Evolutionary conservation across 2,797 vertebrate genomes (phyloP).

Genomic region (Acrossocheilus fasciatus): DNA sequence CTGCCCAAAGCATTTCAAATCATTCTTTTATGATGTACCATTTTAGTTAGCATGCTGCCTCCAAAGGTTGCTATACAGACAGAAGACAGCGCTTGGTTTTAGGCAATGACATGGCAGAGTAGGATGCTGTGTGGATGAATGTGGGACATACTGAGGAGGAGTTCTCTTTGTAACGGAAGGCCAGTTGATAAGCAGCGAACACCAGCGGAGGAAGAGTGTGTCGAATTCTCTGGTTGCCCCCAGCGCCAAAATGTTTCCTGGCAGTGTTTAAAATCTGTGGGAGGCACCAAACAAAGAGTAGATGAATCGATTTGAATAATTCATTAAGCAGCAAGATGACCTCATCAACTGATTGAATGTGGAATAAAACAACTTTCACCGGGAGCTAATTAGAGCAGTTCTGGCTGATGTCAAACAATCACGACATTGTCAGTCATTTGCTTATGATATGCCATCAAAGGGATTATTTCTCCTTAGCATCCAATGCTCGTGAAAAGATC

Average conservation of each 20-base stretch:
- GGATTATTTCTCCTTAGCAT: conserved; percentile 5
- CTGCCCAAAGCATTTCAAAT: not conserved
- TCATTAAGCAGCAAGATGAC: conserved; percentile 49
- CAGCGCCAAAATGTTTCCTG: conserved; percentile 97
- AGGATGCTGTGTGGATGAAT: not conserved
- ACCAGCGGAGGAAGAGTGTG: conserved; percentile 95
- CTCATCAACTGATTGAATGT: conserved; percentile 28
- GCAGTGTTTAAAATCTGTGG: conserved; percentile 95
- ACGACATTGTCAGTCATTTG: conserved; percentile 29
- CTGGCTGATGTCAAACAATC: conserved; percentile 33
- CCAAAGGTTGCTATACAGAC: not conserved
- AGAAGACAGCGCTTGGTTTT: not conserved
- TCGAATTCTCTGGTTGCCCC: conserved; percentile 96
- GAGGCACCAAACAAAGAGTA: conserved; percentile 23
- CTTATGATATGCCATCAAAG: conserved; percentile 26
- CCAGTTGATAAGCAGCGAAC: conserved; percentile 95
- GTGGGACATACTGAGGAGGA: conserved; percentile 82
- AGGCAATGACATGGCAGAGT: not conserved
- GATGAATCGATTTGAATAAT: conserved; percentile 44
- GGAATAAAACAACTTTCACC: conserved; percentile 37
- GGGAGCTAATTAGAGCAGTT: conserved; percentile 42
- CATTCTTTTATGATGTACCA: not conserved
- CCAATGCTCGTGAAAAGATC: conserved; percentile 8
- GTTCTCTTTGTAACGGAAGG: conserved; percentile 97
- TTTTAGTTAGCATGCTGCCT: not conserved